These are phyloP conservation scores for Asteroscopus sphinx DNA, from an alignment of 2,888 invertebrate species.

Conservation along the genomic window DNA sequence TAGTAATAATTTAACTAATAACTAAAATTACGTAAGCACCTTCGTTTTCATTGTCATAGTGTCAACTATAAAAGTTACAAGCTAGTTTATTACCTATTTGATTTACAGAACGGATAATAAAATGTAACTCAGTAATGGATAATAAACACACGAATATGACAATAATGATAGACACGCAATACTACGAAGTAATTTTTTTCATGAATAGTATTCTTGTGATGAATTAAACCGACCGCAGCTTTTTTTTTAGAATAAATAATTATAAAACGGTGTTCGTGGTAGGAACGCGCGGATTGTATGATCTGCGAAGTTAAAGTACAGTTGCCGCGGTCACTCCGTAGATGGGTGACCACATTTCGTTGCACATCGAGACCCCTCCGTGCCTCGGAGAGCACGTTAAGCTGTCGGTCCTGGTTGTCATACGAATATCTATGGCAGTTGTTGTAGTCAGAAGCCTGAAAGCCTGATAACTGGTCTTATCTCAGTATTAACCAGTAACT, in stretches of 20 bases:
- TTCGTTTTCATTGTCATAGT: slow-evolving; percentile 9
- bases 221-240: slow-evolving; percentile 43
- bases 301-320: too few species aligned
- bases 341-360: too few species aligned
- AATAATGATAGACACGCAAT: slow-evolving; percentile 75
- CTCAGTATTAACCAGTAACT: too few species aligned
- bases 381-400: too few species aligned
- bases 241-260: slow-evolving; percentile 50
- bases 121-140: slow-evolving; percentile 74
- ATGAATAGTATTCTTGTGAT: slow-evolving; percentile 51
- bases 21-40: slow-evolving; percentile 13
- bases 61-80: slow-evolving; percentile 39
- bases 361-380: too few species aligned
- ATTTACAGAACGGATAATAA: slow-evolving; percentile 70
- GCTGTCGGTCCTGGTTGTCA: too few species aligned
- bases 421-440: too few species aligned
- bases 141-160: slow-evolving; percentile 63
- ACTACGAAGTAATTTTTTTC: slow-evolving; percentile 52
- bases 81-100: slow-evolving; percentile 63
- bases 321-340: too few species aligned
- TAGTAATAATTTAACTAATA: slow-evolving; percentile 3
- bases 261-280: too few species aligned
- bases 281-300: too few species aligned
- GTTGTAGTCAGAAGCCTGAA: too few species aligned
- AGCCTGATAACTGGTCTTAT: too few species aligned